Percentiles rank a stretch among this genome's conserved stretches.
These are phyloP conservation scores for Caerostris extrusa DNA, from an alignment of 1,140 invertebrate genomes.

Conservation along the genomic window DNA sequence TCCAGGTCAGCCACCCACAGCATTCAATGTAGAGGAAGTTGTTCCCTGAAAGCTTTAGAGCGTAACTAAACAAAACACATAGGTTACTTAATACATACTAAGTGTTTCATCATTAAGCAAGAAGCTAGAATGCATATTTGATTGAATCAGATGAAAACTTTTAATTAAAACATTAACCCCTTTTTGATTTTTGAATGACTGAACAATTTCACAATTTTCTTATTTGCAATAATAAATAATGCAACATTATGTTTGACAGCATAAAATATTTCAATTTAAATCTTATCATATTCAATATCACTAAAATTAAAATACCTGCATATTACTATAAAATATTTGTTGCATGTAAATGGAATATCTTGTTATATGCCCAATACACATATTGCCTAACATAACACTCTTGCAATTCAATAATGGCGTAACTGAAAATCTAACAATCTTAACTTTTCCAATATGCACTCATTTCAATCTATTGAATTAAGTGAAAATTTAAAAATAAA, in stretches of 20 bases:
- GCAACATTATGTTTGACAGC: not conserved
- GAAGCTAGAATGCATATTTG: not conserved
- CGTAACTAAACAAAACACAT: slow-evolving; percentile 77
- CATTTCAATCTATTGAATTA: too few relatives aligned
- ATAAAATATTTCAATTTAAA: not conserved
- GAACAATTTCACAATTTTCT: slow-evolving; percentile 56
- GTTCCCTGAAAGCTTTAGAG: slow-evolving; percentile 74
- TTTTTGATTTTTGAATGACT: slow-evolving; percentile 63
- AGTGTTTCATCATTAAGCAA: slow-evolving; percentile 52
- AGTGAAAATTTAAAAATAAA: too few relatives aligned
- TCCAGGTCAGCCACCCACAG: slow-evolving; percentile 79
- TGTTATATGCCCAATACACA: too few relatives aligned
- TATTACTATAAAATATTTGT: too few relatives aligned
- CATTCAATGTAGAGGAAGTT: slow-evolving; percentile 72
- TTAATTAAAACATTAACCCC: not conserved
- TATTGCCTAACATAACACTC: too few relatives aligned
- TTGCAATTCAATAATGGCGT: too few relatives aligned
- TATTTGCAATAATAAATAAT: not conserved
- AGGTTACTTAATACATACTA: slow-evolving; percentile 71
- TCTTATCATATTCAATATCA: too few relatives aligned
- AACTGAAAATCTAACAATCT: too few relatives aligned
- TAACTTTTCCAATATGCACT: too few relatives aligned
- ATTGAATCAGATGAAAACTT: not conserved
- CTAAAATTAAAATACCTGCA: too few relatives aligned
- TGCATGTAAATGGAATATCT: too few relatives aligned